phyloP scores from a whole-genome alignment of 1,140 invertebrate genomes.

The Hylyphantes graminicola region DNA sequence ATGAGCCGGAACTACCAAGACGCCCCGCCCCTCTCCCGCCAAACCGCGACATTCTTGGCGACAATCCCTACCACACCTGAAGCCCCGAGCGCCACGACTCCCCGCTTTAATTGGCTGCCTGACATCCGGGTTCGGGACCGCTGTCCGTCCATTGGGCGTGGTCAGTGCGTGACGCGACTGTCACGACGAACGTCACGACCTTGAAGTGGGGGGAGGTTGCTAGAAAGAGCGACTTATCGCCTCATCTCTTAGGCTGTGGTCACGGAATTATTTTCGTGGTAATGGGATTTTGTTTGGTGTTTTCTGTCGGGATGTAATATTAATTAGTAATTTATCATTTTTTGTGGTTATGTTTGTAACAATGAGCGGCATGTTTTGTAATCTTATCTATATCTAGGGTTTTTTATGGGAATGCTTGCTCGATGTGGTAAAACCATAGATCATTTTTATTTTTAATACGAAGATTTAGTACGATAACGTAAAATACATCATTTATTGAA shows the following conservation, averaged over 20 bases:
- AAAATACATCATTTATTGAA: too few species aligned
- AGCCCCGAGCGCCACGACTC: background rate
- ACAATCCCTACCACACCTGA: slow-evolving; percentile 51
- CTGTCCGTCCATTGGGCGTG: slow-evolving; percentile 53
- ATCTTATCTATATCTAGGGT: too few species aligned
- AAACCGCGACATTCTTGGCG: slow-evolving; percentile 56
- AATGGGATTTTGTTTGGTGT: slow-evolving; percentile 34
- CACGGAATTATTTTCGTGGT: slow-evolving; percentile 40
- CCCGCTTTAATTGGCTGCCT: slow-evolving; percentile 48
- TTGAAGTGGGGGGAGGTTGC: slow-evolving; percentile 31
- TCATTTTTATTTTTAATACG: too few species aligned
- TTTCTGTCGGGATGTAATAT: background rate
- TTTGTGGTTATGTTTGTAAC: too few species aligned
- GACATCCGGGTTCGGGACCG: slow-evolving; percentile 58
- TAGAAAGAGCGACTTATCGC: slow-evolving; percentile 48
- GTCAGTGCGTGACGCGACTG: slow-evolving; percentile 54
- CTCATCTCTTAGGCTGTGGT: background rate
- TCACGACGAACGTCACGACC: slow-evolving; percentile 58
- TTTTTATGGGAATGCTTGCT: too few species aligned
- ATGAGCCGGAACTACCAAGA: background rate
- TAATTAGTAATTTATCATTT: too few species aligned
- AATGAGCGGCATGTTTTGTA: too few species aligned
- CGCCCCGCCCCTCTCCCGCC: slow-evolving; percentile 4
- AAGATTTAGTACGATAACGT: too few species aligned
- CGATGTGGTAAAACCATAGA: too few species aligned